Conservation (phyloP, 1,140 invertebrate species). For the Chionoecetes opilio region DNA sequence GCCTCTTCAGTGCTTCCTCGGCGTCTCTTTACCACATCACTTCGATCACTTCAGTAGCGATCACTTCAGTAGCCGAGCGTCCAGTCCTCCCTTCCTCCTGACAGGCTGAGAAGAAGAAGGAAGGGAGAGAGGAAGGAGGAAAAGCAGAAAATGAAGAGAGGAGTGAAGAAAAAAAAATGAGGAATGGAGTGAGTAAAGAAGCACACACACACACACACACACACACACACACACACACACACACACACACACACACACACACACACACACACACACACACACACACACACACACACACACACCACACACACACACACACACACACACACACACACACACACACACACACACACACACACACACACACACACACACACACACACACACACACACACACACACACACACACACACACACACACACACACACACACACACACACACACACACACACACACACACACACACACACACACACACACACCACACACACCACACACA, state of each 20-base stretch:
- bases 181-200: neutral
- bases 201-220: neutral
- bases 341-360: slow-evolving; percentile 34
- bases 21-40: slow-evolving; percentile 47
- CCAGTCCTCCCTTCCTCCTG: neutral
- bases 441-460: slow-evolving; percentile 56
- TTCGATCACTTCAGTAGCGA: slow-evolving; percentile 34
- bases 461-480: too few species aligned
- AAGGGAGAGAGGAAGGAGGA: neutral
- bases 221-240: neutral
- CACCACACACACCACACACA: neutral
- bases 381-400: neutral
- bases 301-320: too few species aligned
- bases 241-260: neutral
- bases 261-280: neutral
- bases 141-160: neutral
- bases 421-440: neutral
- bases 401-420: neutral
- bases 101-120: neutral
- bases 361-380: neutral
- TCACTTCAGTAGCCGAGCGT: neutral
- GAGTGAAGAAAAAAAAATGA: neutral
- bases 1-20: neutral
- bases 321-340: slow-evolving; percentile 39
- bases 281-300: neutral